Evolutionary conservation across 2,888 invertebrate species (phyloP), one percentile per base, ranked within the genome.

Genomic region (Apamea monoglypha): DNA sequence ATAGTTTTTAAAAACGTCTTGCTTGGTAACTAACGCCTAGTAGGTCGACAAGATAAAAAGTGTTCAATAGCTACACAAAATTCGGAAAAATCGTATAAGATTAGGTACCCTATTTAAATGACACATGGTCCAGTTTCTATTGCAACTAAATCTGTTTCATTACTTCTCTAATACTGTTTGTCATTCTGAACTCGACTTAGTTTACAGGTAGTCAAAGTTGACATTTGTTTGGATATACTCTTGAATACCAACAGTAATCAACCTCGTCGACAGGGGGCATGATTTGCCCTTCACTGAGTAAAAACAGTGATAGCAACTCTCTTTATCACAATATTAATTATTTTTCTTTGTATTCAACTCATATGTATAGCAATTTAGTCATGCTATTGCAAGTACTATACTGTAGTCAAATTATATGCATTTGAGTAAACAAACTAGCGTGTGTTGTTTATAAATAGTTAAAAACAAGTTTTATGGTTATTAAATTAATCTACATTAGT

Each of bases 201-300:
- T 76, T 66, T 21, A 66, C n/a, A 64, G n/a, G 12, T 6, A 0
- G 1, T 3, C 36, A 44, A 80, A 32, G 80, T 70, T 69, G 32
- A 32, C 1, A 47, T 44, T 50, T 25, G 21, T 8, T n/a, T 36
- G n/a, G 4, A 76, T 69, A 53, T 47, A 29, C 2, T 29, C 8
- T 63, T 63, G 25, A 71, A 29, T 84, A 14, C 36, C 53, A 63
- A 53, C 47, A 66, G 36, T 75, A 71, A 85, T 61, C 32, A 21
- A 50, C 7, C 6, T 40, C n/a, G n/a, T 67, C 36, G 50, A 67
- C 56, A 66, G 78, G 78, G 72, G 73, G 47, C 83, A 66, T 71
- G 63, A 86, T 67, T 74, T 86, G 86, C 21, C 75, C 87, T 83
- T 77, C 61, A 77, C 14, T 10, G 16, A 53, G 40, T n/a, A 36